Base-by-base conservation (phyloP, 2,113 vertebrate genomes). In the Naja naja region DNA sequence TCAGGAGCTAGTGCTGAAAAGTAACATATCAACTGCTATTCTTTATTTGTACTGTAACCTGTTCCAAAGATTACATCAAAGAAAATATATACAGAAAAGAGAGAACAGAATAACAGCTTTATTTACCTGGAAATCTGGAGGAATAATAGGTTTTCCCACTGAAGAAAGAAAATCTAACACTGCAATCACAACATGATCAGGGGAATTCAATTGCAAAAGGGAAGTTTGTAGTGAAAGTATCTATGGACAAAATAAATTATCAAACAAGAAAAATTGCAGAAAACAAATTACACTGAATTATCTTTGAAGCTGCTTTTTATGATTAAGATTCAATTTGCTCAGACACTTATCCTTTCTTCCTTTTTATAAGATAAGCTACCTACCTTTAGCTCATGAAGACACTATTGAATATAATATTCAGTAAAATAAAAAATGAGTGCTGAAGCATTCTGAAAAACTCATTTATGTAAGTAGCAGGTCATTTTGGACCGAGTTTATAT, bases 111-210 rank as follows among this genome's bases (percentile, higher is more conserved):
- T 1, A 34, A 43, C 18, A 11, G 20, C 6, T 93, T 3, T 5
- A 90, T 60, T 95, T 96, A 99, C 99, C 99, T 99, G 99, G 93
- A 96, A 95, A 92, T 98, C 97, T 47, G 95, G 95, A 90, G 98
- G 98, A 86, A 99, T 94, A 88, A 98, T 97, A 58, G 98, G 95
- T 94, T 97, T 99, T 88, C 99, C 99, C 87, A 99, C 92, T 6
- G 98, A 98, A 90, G 98, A 97, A 11, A 99, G 95, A 93, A 99
- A 99, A 93, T 98, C 98, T 92, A 98, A 95, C 74, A 97, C 91
- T 22, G 98, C 97, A 74, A 99, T 96, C 54, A 98, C 94, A 90
- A 99, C 91, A 0, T 98, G 95, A 93, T 99, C 98, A 0, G 96
- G 96, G 94, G 98, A 98, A 45, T 97, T 96, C 43, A 96, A 53